A percentile compares a stretch with the other conserved stretches of the same genome.
Conservation (phyloP, 2,113 vertebrate species). For the Hyperoodon ampullatus region DNA sequence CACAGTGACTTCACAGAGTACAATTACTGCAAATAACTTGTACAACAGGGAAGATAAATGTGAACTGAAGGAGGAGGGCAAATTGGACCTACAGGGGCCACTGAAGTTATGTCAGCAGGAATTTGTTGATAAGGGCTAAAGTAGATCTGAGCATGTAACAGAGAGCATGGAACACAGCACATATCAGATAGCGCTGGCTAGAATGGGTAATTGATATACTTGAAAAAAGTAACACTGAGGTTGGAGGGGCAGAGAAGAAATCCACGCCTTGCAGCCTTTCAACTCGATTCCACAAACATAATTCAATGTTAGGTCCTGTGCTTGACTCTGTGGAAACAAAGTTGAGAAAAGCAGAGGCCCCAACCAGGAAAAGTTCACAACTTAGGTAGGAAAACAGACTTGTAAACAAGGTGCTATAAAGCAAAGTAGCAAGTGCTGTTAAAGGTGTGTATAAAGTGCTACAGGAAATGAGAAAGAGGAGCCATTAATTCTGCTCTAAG, state of each 20-base stretch:
- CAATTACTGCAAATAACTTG: neutral
- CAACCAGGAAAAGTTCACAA: neutral
- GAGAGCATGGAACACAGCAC: neutral
- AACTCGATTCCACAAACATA: neutral
- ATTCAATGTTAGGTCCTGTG: neutral
- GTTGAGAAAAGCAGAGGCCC: neutral
- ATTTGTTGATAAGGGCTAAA: neutral
- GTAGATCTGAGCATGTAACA: neutral
- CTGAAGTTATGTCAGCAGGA: neutral
- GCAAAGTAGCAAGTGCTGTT: neutral
- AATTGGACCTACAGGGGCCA: neutral
- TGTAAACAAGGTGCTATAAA: neutral
- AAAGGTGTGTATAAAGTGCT: constrained; percentile 2
- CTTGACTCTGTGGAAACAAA: neutral
- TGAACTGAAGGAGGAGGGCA: neutral
- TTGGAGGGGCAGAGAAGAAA: neutral
- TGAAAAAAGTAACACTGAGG: neutral
- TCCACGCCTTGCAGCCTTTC: neutral
- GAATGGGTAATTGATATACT: neutral
- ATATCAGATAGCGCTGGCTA: neutral
- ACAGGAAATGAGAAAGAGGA: neutral
- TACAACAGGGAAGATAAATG: neutral
- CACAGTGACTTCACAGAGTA: neutral
- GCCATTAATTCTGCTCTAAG: neutral
- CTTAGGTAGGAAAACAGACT: neutral